Conservation (phyloP, 2,888 invertebrate species). For the Chironomus riparius region DNA sequence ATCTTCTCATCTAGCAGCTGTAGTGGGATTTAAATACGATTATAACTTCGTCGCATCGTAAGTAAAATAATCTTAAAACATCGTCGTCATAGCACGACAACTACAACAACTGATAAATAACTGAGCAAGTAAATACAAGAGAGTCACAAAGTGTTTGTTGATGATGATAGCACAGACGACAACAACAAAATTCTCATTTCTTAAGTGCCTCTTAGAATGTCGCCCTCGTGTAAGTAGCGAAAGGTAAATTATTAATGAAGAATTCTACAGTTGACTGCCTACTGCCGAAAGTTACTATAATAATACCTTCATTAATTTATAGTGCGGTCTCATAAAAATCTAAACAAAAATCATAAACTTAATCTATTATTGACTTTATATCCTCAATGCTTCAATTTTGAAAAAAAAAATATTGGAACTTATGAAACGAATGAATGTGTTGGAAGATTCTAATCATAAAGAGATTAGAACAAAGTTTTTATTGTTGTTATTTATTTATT, state of each 20-base stretch:
- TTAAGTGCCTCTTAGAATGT: background rate
- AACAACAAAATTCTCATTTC: background rate
- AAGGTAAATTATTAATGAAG: constrained; percentile 2
- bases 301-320: constrained; percentile 21
- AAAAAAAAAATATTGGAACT: too few species aligned
- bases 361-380: constrained; percentile 13
- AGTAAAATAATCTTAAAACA: background rate
- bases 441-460: background rate
- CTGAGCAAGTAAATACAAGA: background rate
- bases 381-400: background rate
- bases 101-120: background rate
- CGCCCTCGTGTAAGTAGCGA: background rate
- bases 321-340: background rate
- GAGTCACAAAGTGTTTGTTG: background rate
- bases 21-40: background rate
- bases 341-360: constrained; percentile 21
- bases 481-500: too few species aligned
- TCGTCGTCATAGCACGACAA: too few species aligned
- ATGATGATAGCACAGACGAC: background rate
- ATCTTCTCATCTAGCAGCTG: background rate
- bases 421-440: too few species aligned
- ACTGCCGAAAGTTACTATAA: background rate
- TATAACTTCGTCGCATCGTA: background rate
- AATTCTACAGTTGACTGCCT: too few species aligned
- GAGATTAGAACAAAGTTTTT: background rate